Evolutionary conservation across 2,113 vertebrate species (phyloP).

Genomic region (Harpagus bidentatus): DNA sequence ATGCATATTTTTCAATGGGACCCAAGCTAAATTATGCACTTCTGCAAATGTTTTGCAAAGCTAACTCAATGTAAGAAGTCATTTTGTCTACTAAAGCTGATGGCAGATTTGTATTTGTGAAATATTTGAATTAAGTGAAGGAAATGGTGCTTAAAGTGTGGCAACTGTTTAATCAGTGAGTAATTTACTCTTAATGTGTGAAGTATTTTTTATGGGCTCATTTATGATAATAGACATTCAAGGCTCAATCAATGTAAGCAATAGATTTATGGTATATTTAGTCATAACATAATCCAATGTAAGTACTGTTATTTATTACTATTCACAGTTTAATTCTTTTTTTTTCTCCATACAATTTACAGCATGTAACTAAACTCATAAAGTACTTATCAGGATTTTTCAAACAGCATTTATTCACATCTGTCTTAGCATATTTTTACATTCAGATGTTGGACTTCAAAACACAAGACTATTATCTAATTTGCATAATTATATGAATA

Average conservation of each 20-base stretch:
- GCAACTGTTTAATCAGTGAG: conserved; percentile 46
- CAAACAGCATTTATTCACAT: neutral
- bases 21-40: neutral
- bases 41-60: neutral
- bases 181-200: conserved; percentile 37
- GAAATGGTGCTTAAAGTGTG: conserved; percentile 24
- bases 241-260: neutral
- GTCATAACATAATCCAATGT: neutral
- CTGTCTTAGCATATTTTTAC: neutral
- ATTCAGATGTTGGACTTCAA: neutral
- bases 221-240: conserved; percentile 45
- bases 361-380: neutral
- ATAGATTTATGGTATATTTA: conserved; percentile 30
- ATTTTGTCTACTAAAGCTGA: conserved; percentile 26
- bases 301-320: conserved; percentile 39
- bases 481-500: neutral
- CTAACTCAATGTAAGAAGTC: neutral
- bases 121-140: conserved; percentile 40
- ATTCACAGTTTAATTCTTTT: conserved; percentile 8
- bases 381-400: neutral
- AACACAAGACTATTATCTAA: neutral
- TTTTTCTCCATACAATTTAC: neutral
- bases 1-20: neutral
- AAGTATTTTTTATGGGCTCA: conserved; percentile 15
- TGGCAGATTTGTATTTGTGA: conserved; percentile 25